Base-by-base conservation (phyloP, 1,140 invertebrate genomes). In the Stegodyphus dumicola region DNA sequence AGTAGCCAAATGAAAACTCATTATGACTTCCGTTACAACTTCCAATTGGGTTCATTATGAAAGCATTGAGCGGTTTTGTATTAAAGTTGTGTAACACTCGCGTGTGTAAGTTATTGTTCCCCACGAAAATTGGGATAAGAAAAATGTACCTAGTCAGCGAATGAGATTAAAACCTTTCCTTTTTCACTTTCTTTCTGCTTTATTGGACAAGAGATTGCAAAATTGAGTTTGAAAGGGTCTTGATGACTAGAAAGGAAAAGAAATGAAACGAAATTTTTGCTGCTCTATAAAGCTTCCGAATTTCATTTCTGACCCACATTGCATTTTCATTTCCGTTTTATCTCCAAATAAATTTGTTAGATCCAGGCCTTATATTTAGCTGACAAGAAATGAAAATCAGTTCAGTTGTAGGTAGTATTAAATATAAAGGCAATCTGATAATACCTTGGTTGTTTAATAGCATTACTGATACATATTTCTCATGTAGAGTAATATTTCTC, bases 21-120 rank as follows among this genome's bases (percentile, higher is more conserved):
- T 83, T 75, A 83, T 53, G 51, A 66, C 49, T 83, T 83, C 80
- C 80, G 56, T 83, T 75, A 75, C 80, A 75, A 83, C 70, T 74
- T 74, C 79, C 69, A 70, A 4, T 5, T n/a, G 51, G n/a, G 7
- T 10, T 71, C 69, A 49, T 71, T 49, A 71, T 52, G 11, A n/a
- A 71, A 71, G 49, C 51, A 11, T 71, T 10, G 48, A 18, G 10
- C 33, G 17, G 33, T 11, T 52, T 71, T 33, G 69, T 18, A 71
- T 52, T 71, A 71, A 11, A 71, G 51, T 52, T 51, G 51, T 49
- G 33, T 11, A 15, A 51, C 33, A 48, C 10, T 71, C 10, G 69
- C 69, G 69, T 71, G 69, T 49, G 9, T 9, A 10, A 18, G 33
- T 5, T 71, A 49, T 71, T 49, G n/a, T n/a, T 71, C n/a, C 3